Evolutionary conservation across 53 echinoderm and acorn worm genomes (phyloP), one percentile per base, ranked within the genome.

Genomic region (Holothuria leucospilota): DNA sequence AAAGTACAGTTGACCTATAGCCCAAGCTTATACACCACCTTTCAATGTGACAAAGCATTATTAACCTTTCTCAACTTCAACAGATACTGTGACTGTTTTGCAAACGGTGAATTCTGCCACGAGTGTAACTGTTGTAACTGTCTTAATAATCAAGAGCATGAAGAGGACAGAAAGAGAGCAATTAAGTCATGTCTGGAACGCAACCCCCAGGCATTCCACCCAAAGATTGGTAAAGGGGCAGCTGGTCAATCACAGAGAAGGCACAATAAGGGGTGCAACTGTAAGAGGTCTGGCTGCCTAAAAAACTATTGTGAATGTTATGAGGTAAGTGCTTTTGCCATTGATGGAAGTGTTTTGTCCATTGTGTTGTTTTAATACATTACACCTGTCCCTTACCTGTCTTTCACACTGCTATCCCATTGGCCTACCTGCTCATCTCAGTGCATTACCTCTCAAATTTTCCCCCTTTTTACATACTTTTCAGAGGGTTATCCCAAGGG

Each of bases 221-320:
- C 98, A 25, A 98, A 98, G 91, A 98, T 98, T 23, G 98, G 98
- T 88, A 98, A 98, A 51, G 95, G 95, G 1, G 88, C 88, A 2
- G 88, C 88, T 23, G 93, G 92, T 3, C 86, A 95, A 78, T 39
- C 86, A 58, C 90, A 95, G 61, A 77, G 98, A 34, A 82, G 95
- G 71, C 98, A 98, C 71, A 98, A 95, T 85, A 98, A 98, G 71
- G 98, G 98, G 0, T 98, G 98, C 72, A 95, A 98, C 90, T 98
- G 98, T 84, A 98, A 98, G 89, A 81, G 95, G 30, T 98, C 98
- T 13, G 98, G 98, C 6, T 98, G 98, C 59, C 90, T 98, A 39
- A 98, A 98, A 89, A 98, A 98, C 85, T 98, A 98, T 66, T 98
- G 98, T 71, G 98, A 98, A 90, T 98, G 98, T 81, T 98, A 97